Conservation (phyloP, 2,888 invertebrate genomes). For the Oegoconia quadripuncta region DNA sequence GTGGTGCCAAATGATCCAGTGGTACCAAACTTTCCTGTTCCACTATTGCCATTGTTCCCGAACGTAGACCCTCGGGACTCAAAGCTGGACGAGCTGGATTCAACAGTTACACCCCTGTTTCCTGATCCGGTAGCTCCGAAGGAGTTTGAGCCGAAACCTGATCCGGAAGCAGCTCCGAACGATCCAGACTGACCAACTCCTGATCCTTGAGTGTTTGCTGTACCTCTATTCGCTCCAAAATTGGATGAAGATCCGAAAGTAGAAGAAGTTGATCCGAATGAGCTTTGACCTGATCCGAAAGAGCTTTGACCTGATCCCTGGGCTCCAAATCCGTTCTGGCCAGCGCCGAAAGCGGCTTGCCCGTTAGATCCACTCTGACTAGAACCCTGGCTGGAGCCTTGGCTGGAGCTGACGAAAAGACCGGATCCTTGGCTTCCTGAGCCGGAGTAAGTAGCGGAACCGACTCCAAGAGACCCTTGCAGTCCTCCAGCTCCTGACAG, state of each 20-base stretch:
- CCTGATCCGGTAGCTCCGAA: conserved; percentile 23
- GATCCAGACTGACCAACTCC: conserved; percentile 5
- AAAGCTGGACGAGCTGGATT: conserved; percentile 18
- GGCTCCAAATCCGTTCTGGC: conserved; percentile 18
- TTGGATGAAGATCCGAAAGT: conserved; percentile 14
- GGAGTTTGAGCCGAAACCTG: conserved; percentile 18
- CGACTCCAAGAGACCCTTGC: conserved; percentile 47
- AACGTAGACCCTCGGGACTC: conserved; percentile 13
- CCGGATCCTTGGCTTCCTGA: conserved; percentile 40
- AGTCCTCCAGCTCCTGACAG: conserved; percentile 38
- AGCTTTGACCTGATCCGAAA: conserved; percentile 15
- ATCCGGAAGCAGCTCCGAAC: conserved; percentile 16
- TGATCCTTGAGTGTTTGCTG: conserved; percentile 19
- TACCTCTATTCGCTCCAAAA: conserved; percentile 15
- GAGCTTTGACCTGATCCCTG: conserved; percentile 3
- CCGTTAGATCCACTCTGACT: conserved; percentile 13
- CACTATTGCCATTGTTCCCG: conserved; percentile 6
- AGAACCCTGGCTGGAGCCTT: conserved; percentile 13
- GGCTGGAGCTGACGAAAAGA: conserved; percentile 30
- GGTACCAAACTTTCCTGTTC: conserved; percentile 14
- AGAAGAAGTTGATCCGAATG: conserved; percentile 13
- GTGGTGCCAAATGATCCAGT: conserved; percentile 17
- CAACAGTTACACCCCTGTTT: conserved; percentile 17
- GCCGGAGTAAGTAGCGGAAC: conserved; percentile 46
- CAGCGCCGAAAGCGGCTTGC: conserved; percentile 5